Evolutionary conservation across 2,113 vertebrate species (phyloP), one percentile per base, ranked within the genome.

Genomic region (Nansenia antarctica): DNA sequence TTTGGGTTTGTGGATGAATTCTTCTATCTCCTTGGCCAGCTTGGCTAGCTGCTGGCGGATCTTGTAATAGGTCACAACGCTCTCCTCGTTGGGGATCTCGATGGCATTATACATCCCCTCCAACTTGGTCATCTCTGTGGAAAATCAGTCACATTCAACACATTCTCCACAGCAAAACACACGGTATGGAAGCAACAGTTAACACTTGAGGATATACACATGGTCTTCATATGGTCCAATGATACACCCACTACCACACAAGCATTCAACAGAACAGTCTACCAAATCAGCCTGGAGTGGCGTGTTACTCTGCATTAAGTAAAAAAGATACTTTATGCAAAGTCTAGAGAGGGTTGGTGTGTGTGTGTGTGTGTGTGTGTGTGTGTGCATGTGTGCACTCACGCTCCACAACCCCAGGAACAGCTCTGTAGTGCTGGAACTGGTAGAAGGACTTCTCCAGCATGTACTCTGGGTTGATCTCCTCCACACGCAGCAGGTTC

Each of bases 391-490:
- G 37, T 26, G 29, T 34, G 49, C 65, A 82, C 97, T 94, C 90
- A 99, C 98, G 95, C 78, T 98, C 96, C 42, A 97, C 93, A 12
- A 99, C 95, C 32, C 95, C 96, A n/a, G 98, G 98, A 81, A 99
- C 92, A 69, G 97, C 95, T 79, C 95, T 92, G 87, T 99, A 98
- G 85, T 99, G 97, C 11, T 99, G 98, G 83, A 99, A 99, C 81
- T 99, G 98, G 79, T 98, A 99, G 85, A 99, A 99, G 5, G 97
- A 99, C 67, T 99, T 99, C 84, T 99, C 97, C 87, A 99, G 86
- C 98, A 99, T 99, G 80, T 98, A 99, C 81, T 99, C 97, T 0
- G 98, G 98, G 85, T 99, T 99, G 83, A 99, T 99, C 88, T 99
- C 98, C 82, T 99, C 98, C 76, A 99, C 98, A 12, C 98, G 94